Evolutionary conservation across 2,113 vertebrate species (phyloP).

Genomic region (Phaethon lepturus): DNA sequence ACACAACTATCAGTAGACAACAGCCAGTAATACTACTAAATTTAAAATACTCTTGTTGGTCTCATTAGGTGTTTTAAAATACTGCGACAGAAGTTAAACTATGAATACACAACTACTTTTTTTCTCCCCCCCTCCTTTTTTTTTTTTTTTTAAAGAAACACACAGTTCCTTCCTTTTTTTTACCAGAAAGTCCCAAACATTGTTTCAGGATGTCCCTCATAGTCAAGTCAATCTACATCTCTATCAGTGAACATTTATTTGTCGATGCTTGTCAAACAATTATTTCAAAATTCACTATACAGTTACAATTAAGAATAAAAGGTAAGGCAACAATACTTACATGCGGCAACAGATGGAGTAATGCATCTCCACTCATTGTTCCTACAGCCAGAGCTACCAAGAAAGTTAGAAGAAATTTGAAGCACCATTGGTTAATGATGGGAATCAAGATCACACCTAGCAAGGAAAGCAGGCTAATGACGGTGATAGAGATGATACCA

Average conservation of each 20-base stretch:
- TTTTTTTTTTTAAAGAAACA: neutral
- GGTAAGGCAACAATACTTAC: conserved; percentile 75
- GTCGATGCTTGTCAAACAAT: neutral
- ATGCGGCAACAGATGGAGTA: conserved; percentile 96
- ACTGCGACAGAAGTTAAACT: neutral
- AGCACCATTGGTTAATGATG: conserved; percentile 97
- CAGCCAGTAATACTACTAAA: neutral
- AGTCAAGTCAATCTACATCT: neutral
- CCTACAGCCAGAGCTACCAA: conserved; percentile 97
- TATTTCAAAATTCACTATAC: neutral
- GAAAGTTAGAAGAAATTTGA: conserved; percentile 98
- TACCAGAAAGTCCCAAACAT: neutral
- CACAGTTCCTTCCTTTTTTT: neutral
- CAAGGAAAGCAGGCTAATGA: conserved; percentile 97
- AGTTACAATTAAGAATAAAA: neutral
- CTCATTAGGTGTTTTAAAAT: neutral
- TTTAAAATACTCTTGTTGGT: neutral
- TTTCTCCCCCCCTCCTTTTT: too few species aligned
- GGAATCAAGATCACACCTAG: conserved; percentile 94
- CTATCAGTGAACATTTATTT: neutral
- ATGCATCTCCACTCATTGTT: conserved; percentile 96
- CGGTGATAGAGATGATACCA: conserved; percentile 96
- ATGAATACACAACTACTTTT: neutral
- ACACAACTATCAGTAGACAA: neutral
- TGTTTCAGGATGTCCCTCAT: neutral